These are phyloP conservation scores for Atherinosoma microstoma DNA, from an alignment of 2,797 vertebrate genomes.

Conservation along the genomic window DNA sequence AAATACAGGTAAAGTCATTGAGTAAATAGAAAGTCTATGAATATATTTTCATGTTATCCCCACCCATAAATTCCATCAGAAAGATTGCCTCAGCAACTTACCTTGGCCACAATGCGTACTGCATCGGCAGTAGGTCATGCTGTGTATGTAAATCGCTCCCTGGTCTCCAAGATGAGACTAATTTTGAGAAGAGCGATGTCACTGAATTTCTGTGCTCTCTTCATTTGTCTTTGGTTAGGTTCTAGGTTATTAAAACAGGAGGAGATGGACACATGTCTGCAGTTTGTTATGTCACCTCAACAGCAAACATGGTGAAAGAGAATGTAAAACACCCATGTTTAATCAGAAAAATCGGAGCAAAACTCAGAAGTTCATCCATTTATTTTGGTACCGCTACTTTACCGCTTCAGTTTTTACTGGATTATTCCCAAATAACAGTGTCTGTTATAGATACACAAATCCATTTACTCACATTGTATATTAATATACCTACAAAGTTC, in stretches of 20 bases:
- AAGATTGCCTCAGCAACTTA: slow-evolving; percentile 31
- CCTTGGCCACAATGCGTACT: slow-evolving; percentile 11
- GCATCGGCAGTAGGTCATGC: slow-evolving; percentile 19
- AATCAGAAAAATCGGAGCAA: background rate
- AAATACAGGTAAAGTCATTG: slow-evolving; percentile 40
- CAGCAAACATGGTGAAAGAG: background rate
- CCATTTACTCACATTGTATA: no score
- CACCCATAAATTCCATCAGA: slow-evolving; percentile 27
- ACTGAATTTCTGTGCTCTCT: slow-evolving; percentile 2
- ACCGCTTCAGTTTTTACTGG: no score
- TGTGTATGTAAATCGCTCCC: slow-evolving; percentile 39
- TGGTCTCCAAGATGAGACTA: slow-evolving; percentile 10
- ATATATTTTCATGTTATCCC: slow-evolving; percentile 57
- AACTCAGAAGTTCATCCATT: no score
- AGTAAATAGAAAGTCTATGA: slow-evolving; percentile 61
- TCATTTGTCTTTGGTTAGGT: slow-evolving; percentile 1
- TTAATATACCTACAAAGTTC: no score
- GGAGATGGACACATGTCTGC: background rate
- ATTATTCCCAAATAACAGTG: no score
- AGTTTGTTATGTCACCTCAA: background rate
- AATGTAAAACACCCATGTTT: background rate
- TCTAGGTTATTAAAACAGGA: slow-evolving; percentile 7
- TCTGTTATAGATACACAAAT: no score
- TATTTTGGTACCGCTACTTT: no score
- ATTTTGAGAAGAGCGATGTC: slow-evolving; percentile 14